Evolutionary conservation across 2,888 invertebrate genomes (phyloP), one percentile per base, ranked within the genome.

Genomic region (Pyrgus malvae): DNA sequence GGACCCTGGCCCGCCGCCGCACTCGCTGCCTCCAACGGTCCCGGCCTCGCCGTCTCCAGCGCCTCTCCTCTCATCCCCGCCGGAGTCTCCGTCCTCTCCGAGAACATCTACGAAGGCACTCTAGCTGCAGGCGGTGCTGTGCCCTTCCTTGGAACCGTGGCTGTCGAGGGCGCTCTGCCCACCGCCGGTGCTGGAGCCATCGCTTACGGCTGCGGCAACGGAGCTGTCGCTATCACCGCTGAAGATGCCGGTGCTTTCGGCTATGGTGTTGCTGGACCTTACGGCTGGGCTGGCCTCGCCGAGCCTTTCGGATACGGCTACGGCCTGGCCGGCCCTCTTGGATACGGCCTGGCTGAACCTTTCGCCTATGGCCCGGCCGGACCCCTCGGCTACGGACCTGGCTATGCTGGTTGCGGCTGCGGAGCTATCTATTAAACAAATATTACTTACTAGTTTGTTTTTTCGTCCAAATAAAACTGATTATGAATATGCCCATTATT

Each of bases 81-180:
- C 42, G 68, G 68, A 42, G 59, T 63, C 11, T 72, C n/a, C n/a
- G n/a, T n/a, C n/a, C n/a, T n/a, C n/a, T n/a, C n/a, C n/a, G n/a
- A n/a, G n/a, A n/a, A n/a, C 61, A 44, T 68, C 64, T 69, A 72
- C 29, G 70, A 66, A 29, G 77, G 76, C 0, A 46, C 57, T 2
- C 45, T 76, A 1, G 59, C 65, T 11, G 66, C 70, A 3, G 40
- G 45, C 9, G 72, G 72, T 14, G 63, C 63, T 17, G 54, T 66
- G 55, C 68, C 67, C 0, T 66, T 69, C 61, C 33, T 67, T 48
- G 62, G 63, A 12, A 63, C 66, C 7, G 67, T 67, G 6, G 61
- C 54, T 21, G 1, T 45, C 19, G 64, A 64, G 12, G 64, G 64
- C 14, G 29, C 41, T 42, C 41, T 42, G 25, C 44, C 29, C 33